These are phyloP conservation scores for Acrocephalus scirpaceus DNA, from an alignment of 2,797 vertebrate species.

Conservation along the genomic window DNA sequence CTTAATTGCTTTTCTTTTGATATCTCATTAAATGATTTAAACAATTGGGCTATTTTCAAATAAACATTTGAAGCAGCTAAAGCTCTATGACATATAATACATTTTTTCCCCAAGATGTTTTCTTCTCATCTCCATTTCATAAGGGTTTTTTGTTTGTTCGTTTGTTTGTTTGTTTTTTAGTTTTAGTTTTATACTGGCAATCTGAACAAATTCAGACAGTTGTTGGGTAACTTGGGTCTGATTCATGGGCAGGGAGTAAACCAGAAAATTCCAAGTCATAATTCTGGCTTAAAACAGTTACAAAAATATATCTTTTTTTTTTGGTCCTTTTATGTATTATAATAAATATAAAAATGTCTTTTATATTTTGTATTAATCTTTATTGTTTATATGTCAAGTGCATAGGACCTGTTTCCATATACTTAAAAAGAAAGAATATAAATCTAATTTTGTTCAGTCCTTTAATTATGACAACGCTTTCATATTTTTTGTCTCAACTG, in stretches of 20 bases:
- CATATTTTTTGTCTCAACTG: background rate
- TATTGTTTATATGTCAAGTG: background rate
- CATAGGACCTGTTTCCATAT: background rate
- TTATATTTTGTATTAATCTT: background rate
- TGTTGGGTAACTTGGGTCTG: background rate
- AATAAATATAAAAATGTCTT: background rate
- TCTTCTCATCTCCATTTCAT: background rate
- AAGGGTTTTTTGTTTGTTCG: background rate
- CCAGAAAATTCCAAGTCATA: background rate
- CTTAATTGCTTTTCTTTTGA: background rate
- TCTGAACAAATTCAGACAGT: background rate
- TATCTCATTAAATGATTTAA: background rate
- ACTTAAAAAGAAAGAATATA: background rate
- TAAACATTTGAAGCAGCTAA: background rate
- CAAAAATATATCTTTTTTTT: background rate
- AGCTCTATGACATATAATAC: background rate
- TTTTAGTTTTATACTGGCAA: background rate
- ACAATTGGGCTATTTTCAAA: background rate
- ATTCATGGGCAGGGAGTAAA: background rate
- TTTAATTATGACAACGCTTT: background rate
- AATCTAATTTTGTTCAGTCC: background rate
- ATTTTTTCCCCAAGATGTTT: background rate
- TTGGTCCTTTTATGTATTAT: background rate
- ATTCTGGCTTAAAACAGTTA: background rate
- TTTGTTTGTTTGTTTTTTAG: background rate